Evolutionary conservation across 2,113 vertebrate species (phyloP), one percentile per base, ranked within the genome.

Genomic region (Hyaena hyaena): DNA sequence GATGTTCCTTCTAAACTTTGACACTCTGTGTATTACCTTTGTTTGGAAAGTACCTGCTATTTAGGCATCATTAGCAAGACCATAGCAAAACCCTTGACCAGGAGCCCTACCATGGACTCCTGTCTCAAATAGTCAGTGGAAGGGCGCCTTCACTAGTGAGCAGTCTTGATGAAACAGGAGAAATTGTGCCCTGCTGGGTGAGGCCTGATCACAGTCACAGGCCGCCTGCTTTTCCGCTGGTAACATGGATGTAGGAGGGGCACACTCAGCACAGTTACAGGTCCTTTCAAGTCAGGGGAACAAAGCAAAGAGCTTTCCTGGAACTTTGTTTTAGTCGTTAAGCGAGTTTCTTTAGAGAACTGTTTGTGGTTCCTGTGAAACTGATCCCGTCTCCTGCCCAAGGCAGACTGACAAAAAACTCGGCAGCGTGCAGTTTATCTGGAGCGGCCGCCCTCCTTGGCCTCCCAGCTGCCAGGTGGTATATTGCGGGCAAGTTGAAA

Each of bases 131-230:
- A 84, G 24, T 83, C 63, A 66, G 1, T 63, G 28, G 69, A 33
- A 71, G 89, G n/a, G 8, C 12, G 5, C 43, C 55, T 65, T 50
- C 58, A 11, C n/a, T 24, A 35, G 23, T 45, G 58, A 71, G 79
- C 14, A 4, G 21, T 58, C 50, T 9, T 55, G 58, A n/a, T 24
- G 58, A 35, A 24, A 68, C 7, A 31, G 63, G 55, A 81, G 71
- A 85, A 39, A 10, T 19, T 0, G 3, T 19, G 28, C 17, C 61
- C 33, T 24, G 63, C 28, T 10, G 4, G 7, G 63, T 16, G 48
- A 3, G 33, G n/a, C 43, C 61, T 69, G 15, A 2, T 23, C 10
- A 0, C 1, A 63, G n/a, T 33, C 16, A 4, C 7, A 31, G 43
- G 10, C 45, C 3, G 1, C 43, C 48, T 35, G 33, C 65, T 31